Evolutionary conservation across 2,113 vertebrate species (phyloP), one percentile per base, ranked within the genome.

Genomic region (Marmota flaviventris): DNA sequence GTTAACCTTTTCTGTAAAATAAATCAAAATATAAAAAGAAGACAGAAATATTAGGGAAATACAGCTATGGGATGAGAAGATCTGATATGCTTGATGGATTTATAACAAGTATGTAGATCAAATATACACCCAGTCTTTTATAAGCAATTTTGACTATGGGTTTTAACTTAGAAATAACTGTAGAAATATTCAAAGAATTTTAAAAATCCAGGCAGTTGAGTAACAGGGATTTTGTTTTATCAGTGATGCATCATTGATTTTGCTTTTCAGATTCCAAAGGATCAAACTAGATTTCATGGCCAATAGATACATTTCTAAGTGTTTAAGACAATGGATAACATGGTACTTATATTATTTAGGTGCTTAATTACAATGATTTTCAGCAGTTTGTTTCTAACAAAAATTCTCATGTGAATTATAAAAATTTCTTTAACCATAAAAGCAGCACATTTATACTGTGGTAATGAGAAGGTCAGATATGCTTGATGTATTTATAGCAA

Each of bases 21-120:
- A 48, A 77, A 73, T 95, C 93, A 98, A 93, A 97, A 92, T 79
- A 88, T 65, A 97, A 96, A 97, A 93, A 89, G 90, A 73, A 85
- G 51, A 93, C 82, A 6, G 67, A 95, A 97, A 97, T 58, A 87
- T 61, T 92, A 63, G 63, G 34, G 98, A 98, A 96, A 72, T 69
- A 63, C 69, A 97, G 91, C 29, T 34, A 10, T 58, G 18, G 37
- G 24, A 27, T 77, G 45, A 92, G 78, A 76, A 94, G 24, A 17
- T 93, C 51, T 48, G 82, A 11, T 58, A 82, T 20, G 16, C 37
- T 96, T 78, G 22, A 22, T 89, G 42, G 91, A 69, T 91, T 97
- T 58, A 89, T 67, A 89, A 81, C 32, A 79, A 83, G 65, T 85
- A 29, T 85, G 32, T 87, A 93, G 63, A 83, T 42, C 69, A 91